Evolutionary conservation across 2,797 vertebrate genomes (phyloP), one percentile per base, ranked within the genome.

Genomic region (Strix occidentalis): DNA sequence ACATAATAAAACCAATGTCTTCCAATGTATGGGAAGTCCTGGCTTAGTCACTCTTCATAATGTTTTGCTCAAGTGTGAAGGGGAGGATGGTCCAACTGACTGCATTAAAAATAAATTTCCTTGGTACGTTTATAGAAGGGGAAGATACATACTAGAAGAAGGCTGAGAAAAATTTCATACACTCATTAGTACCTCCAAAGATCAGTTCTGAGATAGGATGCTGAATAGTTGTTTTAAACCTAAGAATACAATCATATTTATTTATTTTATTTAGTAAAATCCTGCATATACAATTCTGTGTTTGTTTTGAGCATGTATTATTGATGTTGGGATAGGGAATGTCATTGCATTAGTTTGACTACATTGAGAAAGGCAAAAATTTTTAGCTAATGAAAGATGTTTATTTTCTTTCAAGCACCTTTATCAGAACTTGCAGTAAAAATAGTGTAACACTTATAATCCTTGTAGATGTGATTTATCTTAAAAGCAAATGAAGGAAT

Each of bases 141-240:
- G 92, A 97, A 98, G 97, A 93, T 98, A 98, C 29, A 25, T 97
- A 97, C 84, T 97, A 97, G 76, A 96, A 97, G 87, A 90, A 97
- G 97, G 85, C 95, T 96, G 93, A 97, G 97, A 98, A 97, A 98
- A 97, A 98, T 95, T 98, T 98, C 98, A 98, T 98, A 98, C 97
- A 97, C 97, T 98, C 98, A 96, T 98, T 98, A 98, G 98, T 98
- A 95, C 97, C 97, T 98, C 98, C 98, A 98, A 98, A 98, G 98
- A 98, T 98, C 97, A 96, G 94, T 98, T 98, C 98, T 98, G 79
- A 96, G 91, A 90, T 29, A 89, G 83, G 80, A 35, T 61, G 41
- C 10, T 86, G 80, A 85, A 25, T 20, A 81, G 35, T 35, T 58
- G 50, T 3, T 81, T 86, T 75, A 45, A 37, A 53, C 96, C 94